These are phyloP conservation scores for Ricordea florida DNA, from an alignment of 92 coral and sea anemone genomes.

Conservation along the genomic window DNA sequence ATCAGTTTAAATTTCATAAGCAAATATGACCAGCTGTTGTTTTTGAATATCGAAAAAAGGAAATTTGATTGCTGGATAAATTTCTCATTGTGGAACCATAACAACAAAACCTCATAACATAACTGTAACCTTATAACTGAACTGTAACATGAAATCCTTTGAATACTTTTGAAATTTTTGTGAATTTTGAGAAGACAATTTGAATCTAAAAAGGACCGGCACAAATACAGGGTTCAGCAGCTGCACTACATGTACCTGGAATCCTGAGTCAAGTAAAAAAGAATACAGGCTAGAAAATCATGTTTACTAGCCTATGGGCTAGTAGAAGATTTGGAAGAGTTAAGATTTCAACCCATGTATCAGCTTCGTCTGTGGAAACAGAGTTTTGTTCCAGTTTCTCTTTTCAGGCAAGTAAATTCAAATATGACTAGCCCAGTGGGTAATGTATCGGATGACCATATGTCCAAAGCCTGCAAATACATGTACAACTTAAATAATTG, in stretches of 20 bases:
- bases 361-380: background rate
- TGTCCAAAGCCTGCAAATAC: background rate
- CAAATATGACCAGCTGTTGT: slow-evolving; percentile 5
- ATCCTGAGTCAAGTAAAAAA: background rate
- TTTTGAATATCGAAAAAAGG: background rate
- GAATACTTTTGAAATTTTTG: slow-evolving; percentile 16
- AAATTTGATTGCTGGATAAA: background rate
- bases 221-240: background rate
- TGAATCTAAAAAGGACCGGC: slow-evolving; percentile 14
- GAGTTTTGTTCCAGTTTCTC: background rate
- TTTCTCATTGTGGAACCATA: slow-evolving; percentile 29
- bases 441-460: background rate
- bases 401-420: background rate
- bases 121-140: slow-evolving; percentile 30
- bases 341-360: background rate
- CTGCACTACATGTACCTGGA: background rate
- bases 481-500: background rate
- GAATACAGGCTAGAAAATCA: too few relatives aligned
- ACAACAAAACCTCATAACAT: slow-evolving; percentile 15
- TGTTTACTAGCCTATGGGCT: too few relatives aligned
- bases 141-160: slow-evolving; percentile 45
- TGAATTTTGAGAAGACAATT: slow-evolving; percentile 21
- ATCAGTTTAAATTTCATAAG: slow-evolving; percentile 6
- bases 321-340: too few relatives aligned
- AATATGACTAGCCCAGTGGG: background rate